Evolutionary conservation across 2,113 vertebrate genomes (phyloP).

Genomic region (Electrona antarctica): DNA sequence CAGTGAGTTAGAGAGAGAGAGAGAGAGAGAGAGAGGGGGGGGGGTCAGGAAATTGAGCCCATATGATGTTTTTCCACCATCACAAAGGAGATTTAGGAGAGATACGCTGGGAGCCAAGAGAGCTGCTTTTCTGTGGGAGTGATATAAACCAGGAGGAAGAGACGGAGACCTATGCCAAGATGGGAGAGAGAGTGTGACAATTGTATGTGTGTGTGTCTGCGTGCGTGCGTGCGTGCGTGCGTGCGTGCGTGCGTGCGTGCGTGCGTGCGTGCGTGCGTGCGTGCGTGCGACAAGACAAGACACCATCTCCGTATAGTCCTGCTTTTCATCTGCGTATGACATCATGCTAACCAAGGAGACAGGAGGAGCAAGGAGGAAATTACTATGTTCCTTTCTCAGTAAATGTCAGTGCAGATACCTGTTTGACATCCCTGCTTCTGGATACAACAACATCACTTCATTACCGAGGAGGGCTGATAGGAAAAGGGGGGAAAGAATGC

Average conservation of each 20-base stretch:
- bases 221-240: too few species aligned
- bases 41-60: constrained; percentile 80
- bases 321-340: constrained; percentile 50
- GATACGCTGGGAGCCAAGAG: constrained; percentile 67
- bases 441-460: too few species aligned
- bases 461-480: too few species aligned
- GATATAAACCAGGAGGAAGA: constrained; percentile 73
- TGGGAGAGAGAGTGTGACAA: constrained; percentile 35
- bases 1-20: background rate
- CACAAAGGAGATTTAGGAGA: constrained; percentile 75
- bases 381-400: constrained; percentile 13
- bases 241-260: too few species aligned
- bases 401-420: constrained; percentile 22
- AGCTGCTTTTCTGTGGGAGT: constrained; percentile 69
- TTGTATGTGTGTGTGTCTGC: too few species aligned
- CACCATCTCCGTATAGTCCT: constrained; percentile 4
- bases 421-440: background rate
- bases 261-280: too few species aligned
- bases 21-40: constrained; percentile 52
- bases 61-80: constrained; percentile 80
- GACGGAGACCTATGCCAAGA: constrained; percentile 55
- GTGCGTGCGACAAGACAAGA: background rate
- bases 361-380: constrained; percentile 18
- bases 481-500: too few species aligned
- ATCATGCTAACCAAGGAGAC: constrained; percentile 37